These are phyloP conservation scores for Synchiropus splendidus DNA, from an alignment of 2,113 vertebrate genomes.

Conservation along the genomic window DNA sequence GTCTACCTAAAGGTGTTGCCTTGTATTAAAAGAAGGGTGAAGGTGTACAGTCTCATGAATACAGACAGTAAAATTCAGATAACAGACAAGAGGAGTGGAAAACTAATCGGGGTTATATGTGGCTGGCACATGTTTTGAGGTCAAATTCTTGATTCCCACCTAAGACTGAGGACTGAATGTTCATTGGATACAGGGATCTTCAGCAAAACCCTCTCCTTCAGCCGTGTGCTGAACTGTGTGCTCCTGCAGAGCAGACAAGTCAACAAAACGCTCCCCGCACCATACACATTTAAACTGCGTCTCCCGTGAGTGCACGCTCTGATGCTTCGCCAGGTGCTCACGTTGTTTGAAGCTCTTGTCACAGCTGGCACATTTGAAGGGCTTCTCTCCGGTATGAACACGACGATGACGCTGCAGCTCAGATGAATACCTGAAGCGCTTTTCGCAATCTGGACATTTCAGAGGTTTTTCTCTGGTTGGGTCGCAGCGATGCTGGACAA, in stretches of 20 bases:
- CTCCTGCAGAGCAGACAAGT: conserved; percentile 86
- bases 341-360: conserved; percentile 98
- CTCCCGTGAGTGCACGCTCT: conserved; percentile 88
- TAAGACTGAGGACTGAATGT: not conserved
- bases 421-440: conserved; percentile 91
- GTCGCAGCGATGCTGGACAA: conserved; percentile 91
- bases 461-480: conserved; percentile 88
- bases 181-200: conserved; percentile 80
- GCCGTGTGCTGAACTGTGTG: conserved; percentile 90
- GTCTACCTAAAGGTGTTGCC: conserved; percentile 8
- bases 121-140: conserved; percentile 21
- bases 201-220: conserved; percentile 83
- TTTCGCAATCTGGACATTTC: conserved; percentile 92
- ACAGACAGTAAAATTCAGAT: no score
- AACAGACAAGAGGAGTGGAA: no score
- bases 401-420: conserved; percentile 91
- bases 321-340: conserved; percentile 94
- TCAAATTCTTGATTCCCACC: not conserved
- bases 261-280: conserved; percentile 90
- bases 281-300: conserved; percentile 96
- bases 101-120: conserved; percentile 2
- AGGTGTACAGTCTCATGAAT: conserved; percentile 1
- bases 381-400: conserved; percentile 93
- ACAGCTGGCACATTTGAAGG: conserved; percentile 89
- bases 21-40: conserved; percentile 13